Percentiles rank a stretch among this genome's conserved stretches.
Evolutionary conservation across 1,140 invertebrate genomes (phyloP).

Genomic region (Neoseiulus cucumeris): DNA sequence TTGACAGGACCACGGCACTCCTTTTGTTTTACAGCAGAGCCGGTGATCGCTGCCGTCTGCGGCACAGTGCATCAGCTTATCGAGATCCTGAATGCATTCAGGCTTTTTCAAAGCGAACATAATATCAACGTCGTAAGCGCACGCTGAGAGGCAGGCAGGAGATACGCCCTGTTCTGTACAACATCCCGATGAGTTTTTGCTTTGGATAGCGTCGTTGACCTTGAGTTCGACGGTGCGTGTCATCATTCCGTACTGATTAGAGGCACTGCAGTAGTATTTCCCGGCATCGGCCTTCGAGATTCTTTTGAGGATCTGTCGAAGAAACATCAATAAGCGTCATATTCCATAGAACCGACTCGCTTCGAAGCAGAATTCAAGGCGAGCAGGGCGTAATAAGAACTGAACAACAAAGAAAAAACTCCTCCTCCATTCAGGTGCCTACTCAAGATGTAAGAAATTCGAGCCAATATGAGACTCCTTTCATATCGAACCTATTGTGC

Average conservation of each 20-base stretch:
- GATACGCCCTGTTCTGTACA: slow-evolving; percentile 53
- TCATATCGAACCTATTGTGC: no score
- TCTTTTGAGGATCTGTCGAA: slow-evolving; percentile 32
- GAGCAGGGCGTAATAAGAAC: no score
- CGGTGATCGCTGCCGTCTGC: slow-evolving; percentile 54
- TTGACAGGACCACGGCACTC: slow-evolving; percentile 48
- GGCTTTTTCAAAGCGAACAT: slow-evolving; percentile 51
- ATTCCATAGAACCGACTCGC: no score
- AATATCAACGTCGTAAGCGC: slow-evolving; percentile 55
- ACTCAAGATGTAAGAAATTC: no score
- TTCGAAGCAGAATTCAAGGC: no score
- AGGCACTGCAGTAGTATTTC: slow-evolving; percentile 56
- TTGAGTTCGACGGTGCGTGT: slow-evolving; percentile 43
- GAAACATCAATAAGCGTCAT: background rate
- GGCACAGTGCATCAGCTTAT: slow-evolving; percentile 62
- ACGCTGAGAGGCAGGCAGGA: slow-evolving; percentile 48
- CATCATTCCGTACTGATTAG: slow-evolving; percentile 50
- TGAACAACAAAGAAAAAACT: no score
- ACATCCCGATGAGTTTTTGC: slow-evolving; percentile 37
- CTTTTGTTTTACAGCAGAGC: slow-evolving; percentile 48
- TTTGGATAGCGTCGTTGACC: background rate
- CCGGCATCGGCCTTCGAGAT: slow-evolving; percentile 45
- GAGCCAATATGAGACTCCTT: no score
- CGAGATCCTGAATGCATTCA: slow-evolving; percentile 54
- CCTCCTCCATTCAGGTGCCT: no score